These are phyloP conservation scores for Hoplias malabaricus DNA, from an alignment of 2,113 vertebrate species.

Conservation along the genomic window DNA sequence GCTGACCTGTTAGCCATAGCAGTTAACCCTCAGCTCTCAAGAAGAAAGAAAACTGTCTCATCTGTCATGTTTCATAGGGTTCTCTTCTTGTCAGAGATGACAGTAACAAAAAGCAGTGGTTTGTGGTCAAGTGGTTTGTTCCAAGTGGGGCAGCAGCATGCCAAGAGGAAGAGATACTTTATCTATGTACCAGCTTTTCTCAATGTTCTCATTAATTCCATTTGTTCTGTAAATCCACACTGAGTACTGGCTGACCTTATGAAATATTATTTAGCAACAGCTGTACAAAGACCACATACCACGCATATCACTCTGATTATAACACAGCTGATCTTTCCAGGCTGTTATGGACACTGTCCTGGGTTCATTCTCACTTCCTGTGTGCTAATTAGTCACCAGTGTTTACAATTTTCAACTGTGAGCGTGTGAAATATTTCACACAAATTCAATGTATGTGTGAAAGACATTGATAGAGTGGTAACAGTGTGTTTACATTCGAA, in stretches of 20 bases:
- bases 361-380: not conserved
- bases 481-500: slow-evolving; percentile 9
- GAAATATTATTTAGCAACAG: not conserved
- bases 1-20: not conserved
- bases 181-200: not conserved
- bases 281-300: not conserved
- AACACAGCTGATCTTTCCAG: not conserved
- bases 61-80: not conserved
- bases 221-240: not conserved
- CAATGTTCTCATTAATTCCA: not conserved
- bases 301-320: not conserved
- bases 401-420: slow-evolving; percentile 20
- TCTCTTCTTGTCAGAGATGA: not conserved
- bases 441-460: not conserved
- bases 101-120: not conserved
- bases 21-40: not conserved
- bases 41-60: not conserved
- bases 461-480: slow-evolving; percentile 1
- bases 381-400: not conserved
- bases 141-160: not conserved
- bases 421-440: not conserved
- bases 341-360: not conserved
- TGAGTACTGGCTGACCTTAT: not conserved
- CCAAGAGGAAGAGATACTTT: not conserved
- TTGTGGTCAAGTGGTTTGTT: not conserved